Conservation (phyloP, 2,113 vertebrate genomes). For the Salvelinus fontinalis region DNA sequence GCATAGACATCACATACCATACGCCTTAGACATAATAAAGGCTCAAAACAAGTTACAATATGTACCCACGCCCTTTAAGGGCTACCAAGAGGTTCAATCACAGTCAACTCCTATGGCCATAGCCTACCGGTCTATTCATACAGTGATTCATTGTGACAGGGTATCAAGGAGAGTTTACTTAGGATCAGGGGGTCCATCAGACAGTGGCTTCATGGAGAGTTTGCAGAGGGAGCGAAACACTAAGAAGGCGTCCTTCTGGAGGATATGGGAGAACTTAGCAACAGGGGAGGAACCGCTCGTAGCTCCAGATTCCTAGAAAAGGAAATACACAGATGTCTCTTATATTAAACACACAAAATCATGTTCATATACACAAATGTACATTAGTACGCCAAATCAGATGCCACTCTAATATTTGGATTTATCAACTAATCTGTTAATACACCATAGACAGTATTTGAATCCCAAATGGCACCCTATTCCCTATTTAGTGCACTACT, state of each 20-base stretch:
- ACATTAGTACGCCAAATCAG: not conserved
- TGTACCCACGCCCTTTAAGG: too few species aligned
- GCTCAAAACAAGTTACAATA: too few species aligned
- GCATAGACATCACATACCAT: too few species aligned
- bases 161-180: constrained; percentile 80
- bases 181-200: constrained; percentile 95
- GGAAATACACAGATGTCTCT: not conserved
- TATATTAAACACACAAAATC: not conserved
- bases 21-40: too few species aligned
- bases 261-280: constrained; percentile 99
- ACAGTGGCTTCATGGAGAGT: constrained; percentile 98
- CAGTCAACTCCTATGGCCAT: too few species aligned
- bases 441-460: constrained; percentile 1
- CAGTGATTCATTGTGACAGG: too few species aligned
- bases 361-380: not conserved
- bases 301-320: constrained; percentile 91
- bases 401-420: not conserved
- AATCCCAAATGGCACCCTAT: constrained; percentile 1
- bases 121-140: too few species aligned
- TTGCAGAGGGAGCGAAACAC: constrained; percentile 99
- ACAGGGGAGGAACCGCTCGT: constrained; percentile 90
- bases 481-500: too few species aligned
- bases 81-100: too few species aligned
- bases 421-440: not conserved
- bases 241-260: constrained; percentile 99